Evolutionary conservation across 2,113 vertebrate genomes (phyloP).

Genomic region (Phrynosoma blainvillii): DNA sequence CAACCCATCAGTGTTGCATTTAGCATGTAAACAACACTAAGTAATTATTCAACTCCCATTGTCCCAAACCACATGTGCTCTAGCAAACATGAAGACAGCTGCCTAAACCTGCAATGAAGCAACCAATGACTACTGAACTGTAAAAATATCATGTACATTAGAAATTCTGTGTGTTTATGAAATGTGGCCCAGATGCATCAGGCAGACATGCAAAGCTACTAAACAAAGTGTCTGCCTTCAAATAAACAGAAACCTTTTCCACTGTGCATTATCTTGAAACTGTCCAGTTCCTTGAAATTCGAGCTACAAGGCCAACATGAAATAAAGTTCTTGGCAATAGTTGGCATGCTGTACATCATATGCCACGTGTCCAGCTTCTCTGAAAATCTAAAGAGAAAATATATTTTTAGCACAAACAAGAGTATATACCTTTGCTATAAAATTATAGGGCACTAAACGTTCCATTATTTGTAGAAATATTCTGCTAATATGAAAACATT

Average conservation of each 20-base stretch:
- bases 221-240: not conserved
- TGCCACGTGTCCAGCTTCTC: not conserved
- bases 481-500: too few species aligned
- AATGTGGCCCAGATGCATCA: not conserved
- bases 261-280: constrained; percentile 10
- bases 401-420: not conserved
- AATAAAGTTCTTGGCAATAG: not conserved
- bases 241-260: constrained; percentile 16
- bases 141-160: not conserved
- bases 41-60: not conserved
- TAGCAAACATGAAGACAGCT: not conserved
- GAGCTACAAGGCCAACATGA: not conserved
- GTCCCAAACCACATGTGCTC: not conserved
- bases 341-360: not conserved
- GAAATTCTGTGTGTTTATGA: not conserved
- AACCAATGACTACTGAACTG: not conserved
- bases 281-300: not conserved
- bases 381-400: constrained; percentile 31
- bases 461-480: not conserved
- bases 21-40: constrained; percentile 24
- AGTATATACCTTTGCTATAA: too few species aligned
- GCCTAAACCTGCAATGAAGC: constrained; percentile 25
- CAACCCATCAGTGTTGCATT: not conserved
- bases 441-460: not conserved
- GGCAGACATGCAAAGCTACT: not conserved